These are phyloP conservation scores for Diachasmimorpha longicaudata DNA, from an alignment of 1,140 invertebrate genomes.

Conservation along the genomic window DNA sequence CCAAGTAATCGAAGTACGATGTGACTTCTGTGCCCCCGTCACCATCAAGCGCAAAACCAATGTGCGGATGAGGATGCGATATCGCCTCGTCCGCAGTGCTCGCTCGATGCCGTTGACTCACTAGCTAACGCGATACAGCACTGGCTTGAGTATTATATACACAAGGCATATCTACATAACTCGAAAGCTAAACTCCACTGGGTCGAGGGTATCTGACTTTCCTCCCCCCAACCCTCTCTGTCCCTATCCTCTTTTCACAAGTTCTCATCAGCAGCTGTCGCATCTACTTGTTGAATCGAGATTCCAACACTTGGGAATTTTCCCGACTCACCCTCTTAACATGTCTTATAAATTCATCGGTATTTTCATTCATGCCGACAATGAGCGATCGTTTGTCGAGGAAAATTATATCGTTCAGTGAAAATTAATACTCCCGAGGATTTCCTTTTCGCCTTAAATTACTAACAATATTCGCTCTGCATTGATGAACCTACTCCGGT, in stretches of 20 bases:
- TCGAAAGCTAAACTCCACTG: slow-evolving; percentile 24
- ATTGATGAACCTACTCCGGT: too few relatives aligned
- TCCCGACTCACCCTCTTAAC: not conserved
- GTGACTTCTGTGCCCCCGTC: slow-evolving; percentile 31
- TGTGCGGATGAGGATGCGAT: too few relatives aligned
- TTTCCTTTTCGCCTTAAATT: too few relatives aligned
- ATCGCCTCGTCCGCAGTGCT: not conserved
- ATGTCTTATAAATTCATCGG: not conserved
- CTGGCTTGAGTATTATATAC: not conserved
- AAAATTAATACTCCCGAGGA: too few relatives aligned
- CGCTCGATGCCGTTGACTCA: not conserved
- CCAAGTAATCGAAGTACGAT: slow-evolving; percentile 40
- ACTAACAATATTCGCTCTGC: too few relatives aligned
- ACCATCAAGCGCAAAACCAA: too few relatives aligned
- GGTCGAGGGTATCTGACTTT: not conserved
- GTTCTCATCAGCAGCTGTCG: slow-evolving; percentile 33
- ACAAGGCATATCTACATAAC: slow-evolving; percentile 18
- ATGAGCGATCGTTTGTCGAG: not conserved
- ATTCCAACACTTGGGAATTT: slow-evolving; percentile 20
- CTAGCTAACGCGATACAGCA: not conserved
- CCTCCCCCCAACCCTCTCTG: not conserved
- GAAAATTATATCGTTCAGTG: not conserved
- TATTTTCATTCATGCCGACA: not conserved
- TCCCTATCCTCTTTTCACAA: not conserved
- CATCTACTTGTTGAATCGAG: slow-evolving; percentile 32